phyloP scores from a whole-genome alignment of 1,140 invertebrate genomes.

The Steinernema khuongi region DNA sequence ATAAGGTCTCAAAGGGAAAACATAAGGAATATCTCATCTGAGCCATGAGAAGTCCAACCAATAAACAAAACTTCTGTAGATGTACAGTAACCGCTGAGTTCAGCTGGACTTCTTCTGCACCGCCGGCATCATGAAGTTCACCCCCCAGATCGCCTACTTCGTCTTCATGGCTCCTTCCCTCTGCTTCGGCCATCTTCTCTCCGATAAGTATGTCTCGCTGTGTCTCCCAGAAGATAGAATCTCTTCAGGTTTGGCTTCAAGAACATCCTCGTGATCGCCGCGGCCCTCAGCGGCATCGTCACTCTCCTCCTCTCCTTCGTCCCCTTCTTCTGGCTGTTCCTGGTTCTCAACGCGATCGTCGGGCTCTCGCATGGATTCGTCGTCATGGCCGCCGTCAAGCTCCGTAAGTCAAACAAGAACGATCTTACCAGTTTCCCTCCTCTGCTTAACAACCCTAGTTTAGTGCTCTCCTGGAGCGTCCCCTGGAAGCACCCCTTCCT shows the following conservation, averaged over 20 bases:
- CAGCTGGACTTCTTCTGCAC: not conserved
- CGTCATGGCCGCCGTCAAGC: not conserved
- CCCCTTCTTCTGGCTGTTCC: not conserved
- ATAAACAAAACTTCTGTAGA: too few species aligned
- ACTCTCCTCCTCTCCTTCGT: slow-evolving; percentile 13
- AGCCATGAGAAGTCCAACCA: too few species aligned
- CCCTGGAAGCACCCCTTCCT: not conserved
- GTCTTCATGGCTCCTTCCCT: not conserved
- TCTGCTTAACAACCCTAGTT: not conserved
- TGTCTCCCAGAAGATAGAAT: not conserved
- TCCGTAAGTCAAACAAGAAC: not conserved
- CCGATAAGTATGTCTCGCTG: not conserved
- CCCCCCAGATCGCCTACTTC: not conserved
- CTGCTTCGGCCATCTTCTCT: not conserved
- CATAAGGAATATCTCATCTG: too few species aligned
- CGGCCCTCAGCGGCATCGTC: not conserved
- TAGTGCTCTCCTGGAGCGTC: not conserved
- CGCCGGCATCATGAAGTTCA: not conserved
- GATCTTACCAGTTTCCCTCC: not conserved
- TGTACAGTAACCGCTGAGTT: too few species aligned
- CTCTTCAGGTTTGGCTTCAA: not conserved
- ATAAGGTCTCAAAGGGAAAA: too few species aligned
- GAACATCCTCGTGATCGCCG: not conserved
- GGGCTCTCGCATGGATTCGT: not conserved
- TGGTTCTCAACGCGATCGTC: not conserved